Evolutionary conservation across 2,113 vertebrate species (phyloP), one percentile per base, ranked within the genome.

Genomic region (Prochilodus magdalenae): DNA sequence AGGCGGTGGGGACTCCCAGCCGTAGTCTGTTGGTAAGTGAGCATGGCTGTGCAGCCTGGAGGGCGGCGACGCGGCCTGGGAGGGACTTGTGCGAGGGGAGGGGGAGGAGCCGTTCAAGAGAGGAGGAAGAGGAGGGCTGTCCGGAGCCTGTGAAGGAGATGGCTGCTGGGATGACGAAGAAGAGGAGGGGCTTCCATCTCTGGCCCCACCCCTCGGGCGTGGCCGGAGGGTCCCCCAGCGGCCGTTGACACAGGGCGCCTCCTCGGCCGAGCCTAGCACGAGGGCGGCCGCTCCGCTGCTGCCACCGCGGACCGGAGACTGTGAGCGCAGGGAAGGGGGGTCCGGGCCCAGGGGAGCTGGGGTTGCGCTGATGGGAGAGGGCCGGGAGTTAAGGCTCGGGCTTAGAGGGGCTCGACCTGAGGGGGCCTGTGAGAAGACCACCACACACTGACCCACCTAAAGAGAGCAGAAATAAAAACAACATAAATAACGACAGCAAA

Each of bases 401-500:
- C 98, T 99, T 33, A 99, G 96, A 0, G 98, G 97, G 10, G 98
- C 97, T 6, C 96, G 94, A 1, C 98, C 98, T 0, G 96, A 98
- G 10, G 98, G 97, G 6, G 98, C 98, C 91, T 99, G 98, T 83
- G 98, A 99, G 89, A 99, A 99, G 55, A 99, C 98, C 88, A 99
- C 97, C 36, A 99, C 97, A 8, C 98, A 98, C 87, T 97, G 96
- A 6, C 98, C 98, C 79, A 99, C 98, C 98, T 99, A 84, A 72
- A 86, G 86, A 85, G 70, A 80, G 75, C 1, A 67, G 79, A 75
- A 62, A 8, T 40, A 0, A 40, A 60, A 47, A 51, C 18, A 51
- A 1, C 3, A 15, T 7, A 18, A 51, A 36, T 36, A 36, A 36
- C 36, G 36, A 36, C 36, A 36, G 36, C 7, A 36, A 36, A 4